Base-by-base conservation (phyloP, 1,140 invertebrate species). In the Drosophila bifasciata region DNA sequence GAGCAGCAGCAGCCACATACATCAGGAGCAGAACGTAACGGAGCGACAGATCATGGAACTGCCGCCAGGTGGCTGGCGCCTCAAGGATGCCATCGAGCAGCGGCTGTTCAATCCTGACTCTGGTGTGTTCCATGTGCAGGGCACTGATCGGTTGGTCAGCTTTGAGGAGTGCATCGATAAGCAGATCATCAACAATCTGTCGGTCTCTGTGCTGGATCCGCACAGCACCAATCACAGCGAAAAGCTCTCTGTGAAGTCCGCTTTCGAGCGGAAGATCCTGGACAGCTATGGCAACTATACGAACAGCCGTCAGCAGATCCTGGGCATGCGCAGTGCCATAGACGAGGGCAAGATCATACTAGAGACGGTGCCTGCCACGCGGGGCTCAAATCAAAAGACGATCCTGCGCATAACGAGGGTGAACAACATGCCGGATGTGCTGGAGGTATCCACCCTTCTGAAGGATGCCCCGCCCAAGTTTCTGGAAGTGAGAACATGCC, bases 161-260 rank as follows among this genome's bases (percentile, higher is more conserved):
- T 95, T 99, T 74, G 94, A 97, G 91, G 97, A 98, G 92, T 98
- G 97, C 77, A 92, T 98, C 28, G 95, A 95, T 76, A 92, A 97
- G 48, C 95, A 96, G 81, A 95, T 98, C 9, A 96, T 99, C 43
- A 95, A 98, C 92, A 94, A 96, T 3, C 92, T 94, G 56, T 97
- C 97, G 2, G 96, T 96, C 21, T 88, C 94, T 21, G 96, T 97
- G 7, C 92, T 97, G 59, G 96, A 98, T 91, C 94, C 95, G 0
- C 94, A 93, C 64, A 95, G 23, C 32, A 36, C 11, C 32, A 36
- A 3, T 13, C 32, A 94, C 45, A 93, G 94, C 51, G 93, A 95
- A 77, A 94, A 95, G 89, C 92, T 97, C 45, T 94, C 95, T 23
- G 91, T 98, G 19, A 91, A 94, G 43, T 94, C 95, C 89, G 96